A percentile compares a stretch with the other conserved stretches of the same genome.
phyloP scores from a whole-genome alignment of 2,888 invertebrate genomes.

The Campoletis raptor region DNA sequence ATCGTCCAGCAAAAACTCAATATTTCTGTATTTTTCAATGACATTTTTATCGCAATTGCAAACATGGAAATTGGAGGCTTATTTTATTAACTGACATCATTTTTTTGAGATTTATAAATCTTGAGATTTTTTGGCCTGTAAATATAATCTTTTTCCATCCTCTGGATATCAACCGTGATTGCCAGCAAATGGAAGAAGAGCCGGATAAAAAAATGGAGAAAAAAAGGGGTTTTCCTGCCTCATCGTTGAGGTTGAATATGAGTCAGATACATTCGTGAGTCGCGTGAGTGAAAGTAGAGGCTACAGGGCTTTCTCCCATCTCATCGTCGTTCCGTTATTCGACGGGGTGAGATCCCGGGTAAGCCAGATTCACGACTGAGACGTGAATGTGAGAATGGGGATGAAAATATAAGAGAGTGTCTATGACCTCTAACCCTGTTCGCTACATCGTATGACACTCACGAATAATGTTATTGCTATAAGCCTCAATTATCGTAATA shows the following conservation, averaged over 20 bases:
- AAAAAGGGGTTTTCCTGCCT: not conserved
- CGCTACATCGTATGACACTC: not conserved
- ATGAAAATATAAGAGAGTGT: not conserved
- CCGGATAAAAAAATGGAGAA: not conserved
- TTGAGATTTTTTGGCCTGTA: not conserved
- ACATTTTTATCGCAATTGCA: not conserved
- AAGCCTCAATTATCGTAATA: not conserved
- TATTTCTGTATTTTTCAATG: too few relatives aligned
- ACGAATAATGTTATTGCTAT: not conserved
- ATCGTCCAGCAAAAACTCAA: too few relatives aligned
- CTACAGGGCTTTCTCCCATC: constrained; percentile 3
- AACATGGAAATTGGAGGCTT: not conserved
- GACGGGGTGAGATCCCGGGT: constrained; percentile 12
- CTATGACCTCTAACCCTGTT: not conserved
- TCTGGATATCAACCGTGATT: not conserved
- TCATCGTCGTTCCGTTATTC: constrained; percentile 11
- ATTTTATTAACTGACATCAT: not conserved
- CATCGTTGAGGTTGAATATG: constrained; percentile 7
- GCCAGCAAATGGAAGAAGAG: not conserved
- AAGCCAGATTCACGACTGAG: constrained; percentile 29
- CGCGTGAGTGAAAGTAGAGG: constrained; percentile 20
- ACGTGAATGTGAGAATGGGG: constrained; percentile 1
- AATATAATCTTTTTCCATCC: not conserved
- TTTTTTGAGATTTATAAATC: not conserved
- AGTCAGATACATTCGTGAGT: constrained; percentile 17